Evolutionary conservation across 2,797 vertebrate species (phyloP), one percentile per base, ranked within the genome.

Genomic region (Erpetoichthys calabaricus): DNA sequence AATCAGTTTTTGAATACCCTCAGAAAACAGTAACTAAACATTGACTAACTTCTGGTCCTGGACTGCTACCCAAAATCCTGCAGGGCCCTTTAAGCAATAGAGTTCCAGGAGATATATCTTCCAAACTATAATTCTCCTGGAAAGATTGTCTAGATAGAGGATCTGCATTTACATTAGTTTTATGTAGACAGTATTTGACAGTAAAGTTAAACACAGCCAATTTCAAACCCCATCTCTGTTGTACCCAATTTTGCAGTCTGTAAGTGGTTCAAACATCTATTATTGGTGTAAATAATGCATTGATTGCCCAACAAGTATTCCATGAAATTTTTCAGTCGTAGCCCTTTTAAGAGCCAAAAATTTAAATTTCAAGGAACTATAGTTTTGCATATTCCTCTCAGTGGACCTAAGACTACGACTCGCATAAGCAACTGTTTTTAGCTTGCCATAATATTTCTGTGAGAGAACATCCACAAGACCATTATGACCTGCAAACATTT

Each of bases 401-500:
- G 8, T 65, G 42, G 58, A 58, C 9, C 10, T 6, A 7, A 59
- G 42, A 6, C 47, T 42, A 6, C 41, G 43, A 45, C 53, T 57
- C 8, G 44, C 59, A 55, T 57, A 60, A n/a, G 51, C 53, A 45
- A 57, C 9, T n/a, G 51, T 43, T 44, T 10, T 8, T 42, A 4
- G 25, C 42, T 54, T 41, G 8, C 45, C 47, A 10, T 53, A 9
- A 3, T 51, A 42, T 44, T 59, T 51, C 45, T 59, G 51, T 3
- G 53, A 59, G 8, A 57, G 8, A 4, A 9, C 55, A 42, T 52
- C 59, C 7, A 52, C 59, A 10, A 50, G 58, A 41, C 57, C 57
- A 51, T 64, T 56, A 44, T 62, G 25, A 55, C 55, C 62, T 58
- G 59, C 53, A 59, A 44, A 46, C 49, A 54, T 45, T n/a, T 53